Base-by-base conservation (phyloP, 1,140 invertebrate species). In the Mercenaria mercenaria region DNA sequence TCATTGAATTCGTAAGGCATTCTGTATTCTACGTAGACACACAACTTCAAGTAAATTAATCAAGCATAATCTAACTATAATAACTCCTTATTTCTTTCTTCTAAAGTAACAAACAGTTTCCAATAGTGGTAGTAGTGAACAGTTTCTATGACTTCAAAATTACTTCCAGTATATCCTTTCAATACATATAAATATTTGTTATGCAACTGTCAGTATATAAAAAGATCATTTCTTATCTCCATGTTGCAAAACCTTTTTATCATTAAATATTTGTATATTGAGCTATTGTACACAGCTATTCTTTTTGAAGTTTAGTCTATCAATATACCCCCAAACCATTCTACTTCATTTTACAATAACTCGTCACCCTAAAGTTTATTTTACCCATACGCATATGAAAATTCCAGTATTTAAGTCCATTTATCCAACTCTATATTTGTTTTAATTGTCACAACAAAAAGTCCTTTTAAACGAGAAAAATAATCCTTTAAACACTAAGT, bases 1-100 rank as follows among this genome's bases (percentile, higher is more conserved):
- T 88, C 86, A 32, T 50, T 29, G 43, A 43, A 79, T 39, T 80
- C 3, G 37, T 69, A 87, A 11, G 72, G 72, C 72, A 87, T 87
- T 41, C 34, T 77, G 2, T 50, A 23, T 47, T 18, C n/a, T n/a
- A n/a, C n/a, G n/a, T n/a, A n/a, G n/a, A n/a, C n/a, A n/a, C n/a
- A n/a, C n/a, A n/a, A n/a, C n/a, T n/a, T n/a, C n/a, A n/a, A n/a
- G n/a, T n/a, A n/a, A n/a, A n/a, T n/a, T n/a, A n/a, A n/a, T n/a
- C n/a, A n/a, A n/a, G n/a, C n/a, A n/a, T n/a, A n/a, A n/a, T n/a
- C n/a, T n/a, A n/a, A n/a, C 74, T 4, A 50, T 15, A 20, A 41
- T 77, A 43, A 67, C 61, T 72, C 15, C 67, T 72, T 20, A 32
- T 34, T 72, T 15, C n/a, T 67, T 20, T 72, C 1, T 72, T 29